phyloP scores from a whole-genome alignment of 2,797 vertebrate genomes.

The Smutsia gigantea region DNA sequence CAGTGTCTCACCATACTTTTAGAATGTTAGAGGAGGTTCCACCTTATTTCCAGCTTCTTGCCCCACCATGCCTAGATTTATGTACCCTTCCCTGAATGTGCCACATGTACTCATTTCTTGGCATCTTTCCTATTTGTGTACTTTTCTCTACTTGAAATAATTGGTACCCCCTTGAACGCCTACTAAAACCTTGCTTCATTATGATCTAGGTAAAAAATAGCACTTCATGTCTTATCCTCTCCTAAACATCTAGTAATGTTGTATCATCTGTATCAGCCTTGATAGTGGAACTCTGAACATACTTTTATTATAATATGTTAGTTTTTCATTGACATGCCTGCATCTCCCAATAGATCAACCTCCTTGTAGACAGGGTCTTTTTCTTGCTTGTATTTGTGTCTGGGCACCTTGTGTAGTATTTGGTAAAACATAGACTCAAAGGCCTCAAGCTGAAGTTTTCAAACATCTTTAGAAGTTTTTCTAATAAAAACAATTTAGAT shows the following conservation, averaged over 20 bases:
- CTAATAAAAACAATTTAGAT: conserved; percentile 32
- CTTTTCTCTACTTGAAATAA: neutral
- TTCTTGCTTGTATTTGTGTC: neutral
- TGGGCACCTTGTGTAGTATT: neutral
- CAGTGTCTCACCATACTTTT: neutral
- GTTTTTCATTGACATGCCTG: neutral
- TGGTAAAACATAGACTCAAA: neutral
- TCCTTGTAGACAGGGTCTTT: neutral
- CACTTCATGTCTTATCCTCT: neutral
- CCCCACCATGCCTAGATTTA: neutral
- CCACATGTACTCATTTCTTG: neutral
- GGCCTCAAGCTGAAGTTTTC: neutral
- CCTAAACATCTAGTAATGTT: neutral
- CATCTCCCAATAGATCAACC: neutral
- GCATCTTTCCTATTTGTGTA: neutral
- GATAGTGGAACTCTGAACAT: neutral
- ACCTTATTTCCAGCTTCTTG: neutral
- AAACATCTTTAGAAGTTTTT: conserved; percentile 27
- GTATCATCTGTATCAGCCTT: neutral
- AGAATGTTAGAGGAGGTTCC: neutral
- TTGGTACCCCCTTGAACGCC: neutral
- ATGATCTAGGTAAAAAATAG: neutral
- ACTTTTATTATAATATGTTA: neutral
- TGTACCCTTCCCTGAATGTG: neutral
- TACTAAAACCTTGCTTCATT: neutral